Percentiles rank a stretch among this genome's conserved stretches.
Evolutionary conservation across 2,113 vertebrate species (phyloP).

Genomic region (Erinaceus europaeus): DNA sequence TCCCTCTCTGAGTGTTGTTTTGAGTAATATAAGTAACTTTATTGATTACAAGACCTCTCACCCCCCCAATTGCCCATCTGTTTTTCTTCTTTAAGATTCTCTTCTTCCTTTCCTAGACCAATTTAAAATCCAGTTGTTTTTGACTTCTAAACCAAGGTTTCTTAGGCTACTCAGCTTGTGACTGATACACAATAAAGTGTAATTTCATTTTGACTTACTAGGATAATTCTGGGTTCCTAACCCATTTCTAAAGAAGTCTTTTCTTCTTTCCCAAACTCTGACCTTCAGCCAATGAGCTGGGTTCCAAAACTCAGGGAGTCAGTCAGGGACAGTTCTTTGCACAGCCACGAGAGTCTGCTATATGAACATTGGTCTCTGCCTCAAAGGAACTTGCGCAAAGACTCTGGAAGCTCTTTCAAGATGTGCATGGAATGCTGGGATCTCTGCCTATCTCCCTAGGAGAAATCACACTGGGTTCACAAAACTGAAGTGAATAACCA

Average conservation of each 20-base stretch:
- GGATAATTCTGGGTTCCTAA: slow-evolving; percentile 16
- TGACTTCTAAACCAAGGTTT: slow-evolving; percentile 35
- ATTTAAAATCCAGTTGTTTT: slow-evolving; percentile 32
- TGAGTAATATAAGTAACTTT: slow-evolving; percentile 57
- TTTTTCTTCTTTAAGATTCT: slow-evolving; percentile 53
- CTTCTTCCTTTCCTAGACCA: slow-evolving; percentile 30
- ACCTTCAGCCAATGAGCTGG: background rate
- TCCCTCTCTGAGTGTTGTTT: slow-evolving; percentile 1
- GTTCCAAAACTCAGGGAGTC: background rate
- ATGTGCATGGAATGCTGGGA: background rate
- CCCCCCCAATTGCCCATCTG: background rate
- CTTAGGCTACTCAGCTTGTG: background rate
- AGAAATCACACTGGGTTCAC: background rate
- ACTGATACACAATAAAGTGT: background rate
- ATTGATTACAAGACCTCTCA: slow-evolving; percentile 43
- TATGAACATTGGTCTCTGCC: background rate
- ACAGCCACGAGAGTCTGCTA: accelerated
- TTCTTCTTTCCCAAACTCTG: background rate
- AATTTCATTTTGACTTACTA: background rate
- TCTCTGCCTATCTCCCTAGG: background rate
- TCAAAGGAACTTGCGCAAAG: background rate
- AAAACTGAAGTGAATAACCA: background rate
- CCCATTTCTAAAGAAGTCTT: background rate
- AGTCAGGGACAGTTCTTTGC: background rate
- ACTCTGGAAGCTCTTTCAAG: background rate